phyloP scores from a whole-genome alignment of 2,797 vertebrate genomes.

The Leuciscus waleckii region DNA sequence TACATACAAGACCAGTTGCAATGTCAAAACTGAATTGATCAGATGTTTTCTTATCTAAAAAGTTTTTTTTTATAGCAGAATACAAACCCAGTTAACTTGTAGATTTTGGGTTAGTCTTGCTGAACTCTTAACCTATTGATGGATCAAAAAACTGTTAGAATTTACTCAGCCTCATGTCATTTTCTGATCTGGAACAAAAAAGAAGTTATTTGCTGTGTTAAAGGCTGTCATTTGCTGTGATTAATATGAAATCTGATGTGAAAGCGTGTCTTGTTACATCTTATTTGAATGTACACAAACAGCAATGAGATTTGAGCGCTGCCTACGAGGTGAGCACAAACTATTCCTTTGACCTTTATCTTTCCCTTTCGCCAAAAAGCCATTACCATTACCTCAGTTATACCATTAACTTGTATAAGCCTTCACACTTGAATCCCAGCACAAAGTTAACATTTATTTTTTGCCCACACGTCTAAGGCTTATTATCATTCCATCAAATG shows the following conservation, averaged over 20 bases:
- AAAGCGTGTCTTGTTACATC: not conserved
- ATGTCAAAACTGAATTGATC: not conserved
- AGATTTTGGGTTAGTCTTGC: not conserved
- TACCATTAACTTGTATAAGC: not conserved
- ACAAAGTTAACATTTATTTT: conserved; percentile 27
- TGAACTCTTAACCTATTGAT: not conserved
- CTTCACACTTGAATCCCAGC: conserved; percentile 4
- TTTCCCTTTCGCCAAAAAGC: not conserved
- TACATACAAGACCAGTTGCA: not conserved
- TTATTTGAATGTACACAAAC: not conserved
- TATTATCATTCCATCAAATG: conserved; percentile 42
- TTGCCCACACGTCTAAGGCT: not conserved
- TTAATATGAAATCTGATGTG: not conserved
- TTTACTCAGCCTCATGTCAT: not conserved
- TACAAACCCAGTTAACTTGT: not conserved
- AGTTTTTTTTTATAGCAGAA: too few species aligned
- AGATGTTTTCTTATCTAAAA: not conserved
- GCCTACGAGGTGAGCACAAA: too few species aligned
- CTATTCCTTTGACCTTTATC: not conserved
- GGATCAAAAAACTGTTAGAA: not conserved
- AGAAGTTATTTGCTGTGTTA: not conserved
- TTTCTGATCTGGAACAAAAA: not conserved
- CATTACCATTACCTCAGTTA: not conserved
- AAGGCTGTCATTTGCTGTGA: not conserved
- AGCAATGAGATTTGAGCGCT: not conserved